Evolutionary conservation across 2,888 invertebrate genomes (phyloP).

Genomic region (Machimus rusticus): DNA sequence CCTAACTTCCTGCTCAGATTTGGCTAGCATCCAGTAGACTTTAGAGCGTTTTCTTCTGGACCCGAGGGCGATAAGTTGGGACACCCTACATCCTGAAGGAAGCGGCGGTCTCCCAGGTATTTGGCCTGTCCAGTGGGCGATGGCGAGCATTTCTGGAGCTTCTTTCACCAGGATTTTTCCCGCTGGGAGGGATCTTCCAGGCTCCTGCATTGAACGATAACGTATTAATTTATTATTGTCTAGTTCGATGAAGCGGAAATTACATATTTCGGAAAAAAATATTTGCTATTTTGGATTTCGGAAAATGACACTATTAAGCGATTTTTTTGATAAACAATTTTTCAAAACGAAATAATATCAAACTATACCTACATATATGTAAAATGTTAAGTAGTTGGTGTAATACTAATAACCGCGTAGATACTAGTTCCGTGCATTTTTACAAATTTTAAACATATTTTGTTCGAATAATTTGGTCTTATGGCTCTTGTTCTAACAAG

Average conservation of each 20-base stretch:
- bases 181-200: slow-evolving; percentile 61
- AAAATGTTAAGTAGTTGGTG: no score
- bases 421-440: no score
- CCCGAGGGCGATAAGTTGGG: slow-evolving; percentile 81
- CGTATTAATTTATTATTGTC: neutral
- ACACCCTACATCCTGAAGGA: slow-evolving; percentile 73
- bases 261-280: neutral
- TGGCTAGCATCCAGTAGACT: slow-evolving; percentile 83
- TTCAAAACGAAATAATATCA: neutral
- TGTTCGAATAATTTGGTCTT: no score
- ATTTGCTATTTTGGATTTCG: neutral
- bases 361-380: no score
- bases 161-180: slow-evolving; percentile 73
- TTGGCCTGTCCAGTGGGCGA: slow-evolving; percentile 80
- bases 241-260: neutral
- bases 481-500: no score
- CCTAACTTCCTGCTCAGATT: slow-evolving; percentile 80
- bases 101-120: slow-evolving; percentile 77
- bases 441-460: no score
- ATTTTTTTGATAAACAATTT: neutral
- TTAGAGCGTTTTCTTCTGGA: slow-evolving; percentile 72
- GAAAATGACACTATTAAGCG: neutral
- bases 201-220: slow-evolving; percentile 53
- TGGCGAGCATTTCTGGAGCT: slow-evolving; percentile 81
- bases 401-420: no score